phyloP scores from a whole-genome alignment of 2,888 invertebrate species.

The Melanophora roralis region DNA sequence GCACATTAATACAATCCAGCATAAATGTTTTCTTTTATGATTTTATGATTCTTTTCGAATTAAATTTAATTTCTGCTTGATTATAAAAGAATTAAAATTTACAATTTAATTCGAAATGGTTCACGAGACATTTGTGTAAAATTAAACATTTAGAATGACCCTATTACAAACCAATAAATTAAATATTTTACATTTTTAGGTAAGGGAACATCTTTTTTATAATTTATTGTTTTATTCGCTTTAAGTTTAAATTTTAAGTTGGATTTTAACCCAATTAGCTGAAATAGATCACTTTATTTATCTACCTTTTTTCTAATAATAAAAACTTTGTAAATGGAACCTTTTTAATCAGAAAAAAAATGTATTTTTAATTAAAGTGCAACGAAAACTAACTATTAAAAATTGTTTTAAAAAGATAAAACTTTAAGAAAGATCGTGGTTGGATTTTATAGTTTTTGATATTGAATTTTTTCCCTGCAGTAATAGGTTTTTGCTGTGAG shows the following conservation, averaged over 20 bases:
- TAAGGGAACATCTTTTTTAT: not conserved
- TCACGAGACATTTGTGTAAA: not conserved
- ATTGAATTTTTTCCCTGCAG: no score
- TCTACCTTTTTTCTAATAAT: no score
- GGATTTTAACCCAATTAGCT: not conserved
- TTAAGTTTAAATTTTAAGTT: not conserved
- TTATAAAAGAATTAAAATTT: conserved; percentile 16
- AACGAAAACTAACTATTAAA: no score
- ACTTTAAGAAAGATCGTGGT: no score
- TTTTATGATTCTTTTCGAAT: conserved; percentile 5
- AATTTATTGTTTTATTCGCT: no score
- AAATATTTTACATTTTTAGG: not conserved
- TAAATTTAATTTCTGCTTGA: not conserved
- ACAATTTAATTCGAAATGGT: not conserved
- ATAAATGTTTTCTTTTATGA: conserved; percentile 4
- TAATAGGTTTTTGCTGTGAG: no score
- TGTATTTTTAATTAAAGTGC: no score
- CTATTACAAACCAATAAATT: not conserved
- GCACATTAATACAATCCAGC: no score
- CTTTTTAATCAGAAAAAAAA: no score
- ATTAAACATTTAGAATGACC: not conserved
- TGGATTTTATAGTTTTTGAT: no score
- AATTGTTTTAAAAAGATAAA: no score
- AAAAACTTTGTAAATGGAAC: no score
- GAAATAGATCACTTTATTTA: not conserved